These are phyloP conservation scores for Molothrus ater DNA, from an alignment of 2,797 vertebrate genomes.

Conservation along the genomic window DNA sequence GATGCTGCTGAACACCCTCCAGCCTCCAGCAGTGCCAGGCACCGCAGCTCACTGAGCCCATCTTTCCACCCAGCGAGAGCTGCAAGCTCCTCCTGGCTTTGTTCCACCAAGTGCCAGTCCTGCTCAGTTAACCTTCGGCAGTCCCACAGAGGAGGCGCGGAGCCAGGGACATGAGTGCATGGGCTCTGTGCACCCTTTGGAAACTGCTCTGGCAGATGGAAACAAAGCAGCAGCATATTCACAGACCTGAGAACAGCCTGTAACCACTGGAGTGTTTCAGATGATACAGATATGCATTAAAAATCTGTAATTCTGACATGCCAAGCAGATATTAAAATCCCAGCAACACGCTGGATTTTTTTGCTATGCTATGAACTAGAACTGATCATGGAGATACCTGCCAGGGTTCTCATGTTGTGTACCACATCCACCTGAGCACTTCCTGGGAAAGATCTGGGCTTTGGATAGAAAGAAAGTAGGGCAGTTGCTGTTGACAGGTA, in stretches of 20 bases:
- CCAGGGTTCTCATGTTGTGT: background rate
- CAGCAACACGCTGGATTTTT: background rate
- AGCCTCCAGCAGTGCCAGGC: slow-evolving; percentile 72
- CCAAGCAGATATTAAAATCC: background rate
- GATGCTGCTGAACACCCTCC: slow-evolving; percentile 12
- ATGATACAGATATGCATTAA: fast-evolving
- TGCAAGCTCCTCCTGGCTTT: slow-evolving; percentile 26
- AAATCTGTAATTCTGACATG: background rate
- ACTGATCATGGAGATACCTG: background rate
- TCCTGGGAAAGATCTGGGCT: background rate
- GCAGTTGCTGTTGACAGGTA: background rate
- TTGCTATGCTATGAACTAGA: background rate
- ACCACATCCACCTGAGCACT: background rate
- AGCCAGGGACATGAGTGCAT: background rate
- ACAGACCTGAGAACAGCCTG: background rate
- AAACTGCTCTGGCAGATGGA: background rate
- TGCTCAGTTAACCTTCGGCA: background rate
- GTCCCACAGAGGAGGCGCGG: background rate
- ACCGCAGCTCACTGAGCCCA: slow-evolving; percentile 15
- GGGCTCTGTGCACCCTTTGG: background rate
- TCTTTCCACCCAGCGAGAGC: background rate
- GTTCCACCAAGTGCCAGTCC: slow-evolving; percentile 40
- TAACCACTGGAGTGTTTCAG: background rate
- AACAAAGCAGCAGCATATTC: background rate
- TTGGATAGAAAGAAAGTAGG: background rate